Evolutionary conservation across 2,797 vertebrate species (phyloP), one percentile per base, ranked within the genome.

Genomic region (Picus viridis): DNA sequence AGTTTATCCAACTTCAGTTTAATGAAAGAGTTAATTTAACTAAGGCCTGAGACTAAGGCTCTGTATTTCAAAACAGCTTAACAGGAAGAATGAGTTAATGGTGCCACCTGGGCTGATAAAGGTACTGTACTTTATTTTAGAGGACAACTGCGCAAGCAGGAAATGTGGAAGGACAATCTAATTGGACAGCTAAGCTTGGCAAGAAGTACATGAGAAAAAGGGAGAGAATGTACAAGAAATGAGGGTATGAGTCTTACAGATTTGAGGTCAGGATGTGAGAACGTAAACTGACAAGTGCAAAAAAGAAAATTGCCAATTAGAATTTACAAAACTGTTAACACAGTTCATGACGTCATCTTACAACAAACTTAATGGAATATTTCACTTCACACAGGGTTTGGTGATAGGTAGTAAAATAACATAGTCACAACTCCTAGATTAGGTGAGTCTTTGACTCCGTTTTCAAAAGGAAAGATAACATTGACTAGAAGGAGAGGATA

Each of bases 351-450:
- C 1, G 6, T 64, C 26, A n/a, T 2, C 34, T 34, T 54, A 23
- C 12, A 10, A 12, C 29, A 81, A 57, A 74, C 83, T 12, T 3
- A 0, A 39, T 20, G 47, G 20, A 23, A 6, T 5, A 14, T 1
- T 30, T 83, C 5, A 39, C 14, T 9, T 68, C 7, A 34, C 10
- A 53, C 3, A 54, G 16, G 9, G 10, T 43, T 43, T 63, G 11
- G 1, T 36, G 9, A 34, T 16, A 53, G 17, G 16, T 12, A 39
- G 7, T 19, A 58, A 76, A 70, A 2, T 56, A 29, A 30, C 2
- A 17, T 51, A 49, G 8, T 11, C 19, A 10, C 1, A 9, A 22
- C 3, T 0, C 4, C 6, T 8, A 54, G 30, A 17, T 47, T 7
- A 79, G 24, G 47, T 63, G 27, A 61, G 29, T 39, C 47, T 78